A percentile compares a stretch with the other conserved stretches of the same genome.
These are phyloP conservation scores for Ceratina australensis DNA, from an alignment of 1,140 invertebrate genomes.

Conservation along the genomic window DNA sequence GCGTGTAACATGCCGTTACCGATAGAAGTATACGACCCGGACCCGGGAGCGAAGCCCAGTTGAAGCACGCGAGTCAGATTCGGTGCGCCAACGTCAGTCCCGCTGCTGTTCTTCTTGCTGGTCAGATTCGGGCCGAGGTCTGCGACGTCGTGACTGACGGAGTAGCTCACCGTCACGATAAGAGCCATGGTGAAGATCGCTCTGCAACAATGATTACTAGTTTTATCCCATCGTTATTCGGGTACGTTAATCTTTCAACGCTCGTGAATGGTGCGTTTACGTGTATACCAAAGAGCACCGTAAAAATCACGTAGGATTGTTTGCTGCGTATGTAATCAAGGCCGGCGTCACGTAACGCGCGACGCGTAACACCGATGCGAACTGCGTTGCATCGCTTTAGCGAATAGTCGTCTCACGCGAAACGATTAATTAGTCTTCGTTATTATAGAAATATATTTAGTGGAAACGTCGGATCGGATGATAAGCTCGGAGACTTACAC, in stretches of 20 bases:
- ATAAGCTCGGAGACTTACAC: conserved; percentile 50
- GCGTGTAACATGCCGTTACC: conserved; percentile 7
- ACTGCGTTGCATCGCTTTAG: too few relatives aligned
- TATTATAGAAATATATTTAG: background rate
- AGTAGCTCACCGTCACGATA: conserved; percentile 80
- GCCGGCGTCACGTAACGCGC: conserved; percentile 35
- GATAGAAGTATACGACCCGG: conserved; percentile 19
- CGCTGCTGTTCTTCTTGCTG: too few relatives aligned
- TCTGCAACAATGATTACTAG: conserved; percentile 66
- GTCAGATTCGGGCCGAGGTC: conserved; percentile 8
- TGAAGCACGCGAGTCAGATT: background rate
- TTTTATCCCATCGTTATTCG: too few relatives aligned
- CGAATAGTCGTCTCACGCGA: too few relatives aligned
- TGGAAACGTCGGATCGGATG: too few relatives aligned
- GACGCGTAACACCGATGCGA: conserved; percentile 9
- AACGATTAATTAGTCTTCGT: too few relatives aligned
- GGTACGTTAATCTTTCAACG: background rate
- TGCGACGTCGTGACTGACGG: conserved; percentile 69
- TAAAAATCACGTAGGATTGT: too few relatives aligned
- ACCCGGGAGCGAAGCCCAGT: conserved; percentile 30
- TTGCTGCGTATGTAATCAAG: conserved; percentile 28
- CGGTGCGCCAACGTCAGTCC: background rate
- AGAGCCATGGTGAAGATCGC: conserved; percentile 76
- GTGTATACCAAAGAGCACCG: too few relatives aligned
- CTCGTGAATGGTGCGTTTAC: conserved; percentile 5